These are phyloP conservation scores for Thyatira batis DNA, from an alignment of 2,888 invertebrate genomes.

Conservation along the genomic window DNA sequence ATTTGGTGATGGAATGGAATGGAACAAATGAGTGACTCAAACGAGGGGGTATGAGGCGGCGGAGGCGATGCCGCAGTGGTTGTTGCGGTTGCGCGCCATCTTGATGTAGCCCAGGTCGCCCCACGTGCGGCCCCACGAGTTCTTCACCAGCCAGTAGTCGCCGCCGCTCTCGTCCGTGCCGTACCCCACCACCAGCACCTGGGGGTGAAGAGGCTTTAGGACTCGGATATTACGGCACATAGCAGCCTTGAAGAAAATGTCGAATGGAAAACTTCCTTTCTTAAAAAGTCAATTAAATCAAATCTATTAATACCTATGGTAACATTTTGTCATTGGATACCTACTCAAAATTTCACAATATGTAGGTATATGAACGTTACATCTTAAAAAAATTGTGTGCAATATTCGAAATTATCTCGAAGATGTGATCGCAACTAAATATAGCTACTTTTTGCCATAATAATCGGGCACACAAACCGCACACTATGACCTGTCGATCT, in stretches of 20 bases:
- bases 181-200: conserved; percentile 89
- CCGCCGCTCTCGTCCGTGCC: conserved; percentile 86
- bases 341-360: too few relatives aligned
- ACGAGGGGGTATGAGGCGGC: conserved; percentile 83
- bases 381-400: background rate
- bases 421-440: background rate
- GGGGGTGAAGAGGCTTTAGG: too few relatives aligned
- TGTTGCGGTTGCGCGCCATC: conserved; percentile 92
- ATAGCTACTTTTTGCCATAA: too few relatives aligned
- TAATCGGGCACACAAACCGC: too few relatives aligned
- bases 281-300: too few relatives aligned
- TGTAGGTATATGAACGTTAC: too few relatives aligned
- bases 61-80: conserved; percentile 94
- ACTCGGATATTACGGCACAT: too few relatives aligned
- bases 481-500: background rate
- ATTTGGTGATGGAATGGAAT: background rate
- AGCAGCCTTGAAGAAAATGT: too few relatives aligned
- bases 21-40: background rate
- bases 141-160: conserved; percentile 94
- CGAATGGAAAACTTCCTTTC: too few relatives aligned
- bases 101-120: conserved; percentile 93
- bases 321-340: too few relatives aligned
- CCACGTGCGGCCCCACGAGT: conserved; percentile 92
- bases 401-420: background rate
- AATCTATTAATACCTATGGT: too few relatives aligned